Conservation (phyloP, 2,113 vertebrate genomes). For the Anarrhichthys ocellatus region DNA sequence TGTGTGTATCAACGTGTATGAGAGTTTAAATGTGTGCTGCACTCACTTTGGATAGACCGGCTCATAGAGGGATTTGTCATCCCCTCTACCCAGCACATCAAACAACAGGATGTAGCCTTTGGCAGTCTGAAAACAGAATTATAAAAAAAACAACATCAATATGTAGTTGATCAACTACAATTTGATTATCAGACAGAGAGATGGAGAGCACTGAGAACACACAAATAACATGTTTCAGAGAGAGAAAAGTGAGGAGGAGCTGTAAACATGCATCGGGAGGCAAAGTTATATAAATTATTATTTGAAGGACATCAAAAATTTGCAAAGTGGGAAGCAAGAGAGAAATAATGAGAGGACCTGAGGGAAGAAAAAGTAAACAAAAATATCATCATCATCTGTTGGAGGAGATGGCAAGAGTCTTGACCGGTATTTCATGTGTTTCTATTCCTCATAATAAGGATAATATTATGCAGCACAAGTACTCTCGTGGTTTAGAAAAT, state of each 20-base stretch:
- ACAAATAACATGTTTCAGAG: neutral
- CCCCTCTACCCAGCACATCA: conserved; percentile 88
- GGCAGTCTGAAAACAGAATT: conserved; percentile 87
- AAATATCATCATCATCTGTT: neutral
- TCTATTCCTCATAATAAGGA: neutral
- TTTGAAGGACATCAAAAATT: neutral
- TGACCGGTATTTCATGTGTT: neutral
- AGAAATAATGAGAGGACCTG: neutral
- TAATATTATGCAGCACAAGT: neutral
- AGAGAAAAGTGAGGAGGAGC: neutral
- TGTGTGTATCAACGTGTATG: neutral
- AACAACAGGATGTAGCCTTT: conserved; percentile 98
- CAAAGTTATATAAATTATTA: neutral
- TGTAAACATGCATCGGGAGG: neutral
- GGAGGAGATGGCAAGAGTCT: neutral
- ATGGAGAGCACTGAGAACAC: neutral
- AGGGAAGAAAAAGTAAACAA: conserved; percentile 5
- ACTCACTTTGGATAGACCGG: conserved; percentile 96
- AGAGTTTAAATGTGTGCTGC: conserved; percentile 48
- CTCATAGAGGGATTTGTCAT: conserved; percentile 95
- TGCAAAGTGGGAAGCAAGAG: neutral
- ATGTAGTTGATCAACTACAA: neutral
- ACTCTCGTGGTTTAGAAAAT: neutral
- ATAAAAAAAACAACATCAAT: neutral
- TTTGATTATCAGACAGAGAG: conserved; percentile 1